Conservation (phyloP, 2,888 invertebrate genomes). For the Orthosia gracilis region DNA sequence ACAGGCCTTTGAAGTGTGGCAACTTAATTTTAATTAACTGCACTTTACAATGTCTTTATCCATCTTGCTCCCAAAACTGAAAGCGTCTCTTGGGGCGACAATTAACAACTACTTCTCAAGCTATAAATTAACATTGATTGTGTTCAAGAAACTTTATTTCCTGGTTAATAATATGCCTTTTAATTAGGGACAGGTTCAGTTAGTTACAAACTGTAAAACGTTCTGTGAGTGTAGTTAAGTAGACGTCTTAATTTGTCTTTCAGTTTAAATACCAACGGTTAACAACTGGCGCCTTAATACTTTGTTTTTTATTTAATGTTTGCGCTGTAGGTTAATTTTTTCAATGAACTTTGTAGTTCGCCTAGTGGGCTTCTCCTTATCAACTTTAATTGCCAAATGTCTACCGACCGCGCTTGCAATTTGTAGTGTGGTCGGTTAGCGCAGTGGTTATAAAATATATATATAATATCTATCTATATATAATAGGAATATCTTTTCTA, state of each 20-base stretch:
- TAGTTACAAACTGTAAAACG: conserved; percentile 16
- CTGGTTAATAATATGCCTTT: conserved; percentile 11
- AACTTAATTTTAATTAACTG: not conserved
- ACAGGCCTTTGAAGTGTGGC: too few relatives aligned
- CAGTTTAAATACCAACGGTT: not conserved
- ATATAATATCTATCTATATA: too few relatives aligned
- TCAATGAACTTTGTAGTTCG: too few relatives aligned
- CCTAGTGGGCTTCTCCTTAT: too few relatives aligned
- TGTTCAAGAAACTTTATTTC: conserved; percentile 11
- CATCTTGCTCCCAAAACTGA: not conserved
- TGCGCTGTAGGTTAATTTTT: too few relatives aligned
- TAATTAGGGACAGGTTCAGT: conserved; percentile 18
- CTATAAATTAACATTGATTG: conserved; percentile 20
- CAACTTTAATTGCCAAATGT: too few relatives aligned
- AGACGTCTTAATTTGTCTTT: not conserved
- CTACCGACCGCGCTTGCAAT: too few relatives aligned
- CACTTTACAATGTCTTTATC: not conserved
- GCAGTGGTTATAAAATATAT: too few relatives aligned
- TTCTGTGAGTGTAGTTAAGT: not conserved
- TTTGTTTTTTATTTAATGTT: not conserved
- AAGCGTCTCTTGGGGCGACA: not conserved
- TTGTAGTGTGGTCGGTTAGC: too few relatives aligned
- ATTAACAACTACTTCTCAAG: conserved; percentile 15
- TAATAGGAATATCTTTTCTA: too few relatives aligned
- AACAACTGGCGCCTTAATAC: not conserved